phyloP scores from a whole-genome alignment of 1,140 invertebrate species.

The Drosophila sulfurigaster region DNA sequence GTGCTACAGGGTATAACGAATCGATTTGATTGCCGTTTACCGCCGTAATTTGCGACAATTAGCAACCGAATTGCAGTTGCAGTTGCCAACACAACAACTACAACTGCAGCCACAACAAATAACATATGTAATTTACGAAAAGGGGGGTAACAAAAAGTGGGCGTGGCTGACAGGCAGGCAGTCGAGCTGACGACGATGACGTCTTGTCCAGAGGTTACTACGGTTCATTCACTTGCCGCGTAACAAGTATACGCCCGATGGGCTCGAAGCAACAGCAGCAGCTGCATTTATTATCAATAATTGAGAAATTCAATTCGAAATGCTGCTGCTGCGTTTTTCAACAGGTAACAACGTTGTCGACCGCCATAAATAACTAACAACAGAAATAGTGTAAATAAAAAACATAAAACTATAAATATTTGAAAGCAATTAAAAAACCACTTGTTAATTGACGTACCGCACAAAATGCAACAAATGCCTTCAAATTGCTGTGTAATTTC shows the following conservation, averaged over 20 bases:
- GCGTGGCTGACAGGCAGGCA: slow-evolving; percentile 33
- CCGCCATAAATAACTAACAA: slow-evolving; percentile 7
- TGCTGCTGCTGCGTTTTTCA: slow-evolving; percentile 29
- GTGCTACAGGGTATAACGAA: slow-evolving; percentile 44
- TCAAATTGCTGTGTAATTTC: slow-evolving; percentile 21
- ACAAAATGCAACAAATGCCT: slow-evolving; percentile 45
- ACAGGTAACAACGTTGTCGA: slow-evolving; percentile 18
- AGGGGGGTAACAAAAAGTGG: slow-evolving; percentile 19
- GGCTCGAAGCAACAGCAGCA: background rate
- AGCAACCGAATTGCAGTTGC: slow-evolving; percentile 63
- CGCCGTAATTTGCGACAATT: slow-evolving; percentile 68
- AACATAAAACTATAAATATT: slow-evolving; percentile 58
- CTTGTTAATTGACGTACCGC: slow-evolving; percentile 24
- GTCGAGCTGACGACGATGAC: background rate
- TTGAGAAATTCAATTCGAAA: slow-evolving; percentile 29
- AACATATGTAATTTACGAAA: slow-evolving; percentile 5
- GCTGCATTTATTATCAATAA: slow-evolving; percentile 41
- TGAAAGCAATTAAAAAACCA: slow-evolving; percentile 12
- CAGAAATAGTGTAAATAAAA: slow-evolving; percentile 12
- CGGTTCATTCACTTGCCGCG: slow-evolving; percentile 64
- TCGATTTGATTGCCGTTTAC: slow-evolving; percentile 61
- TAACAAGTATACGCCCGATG: slow-evolving; percentile 14
- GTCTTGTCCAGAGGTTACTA: slow-evolving; percentile 53
- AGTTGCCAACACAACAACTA: slow-evolving; percentile 27
- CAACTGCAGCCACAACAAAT: slow-evolving; percentile 33